These are phyloP conservation scores for Heliconius hortense DNA, from an alignment of 2,888 invertebrate species.

Conservation along the genomic window DNA sequence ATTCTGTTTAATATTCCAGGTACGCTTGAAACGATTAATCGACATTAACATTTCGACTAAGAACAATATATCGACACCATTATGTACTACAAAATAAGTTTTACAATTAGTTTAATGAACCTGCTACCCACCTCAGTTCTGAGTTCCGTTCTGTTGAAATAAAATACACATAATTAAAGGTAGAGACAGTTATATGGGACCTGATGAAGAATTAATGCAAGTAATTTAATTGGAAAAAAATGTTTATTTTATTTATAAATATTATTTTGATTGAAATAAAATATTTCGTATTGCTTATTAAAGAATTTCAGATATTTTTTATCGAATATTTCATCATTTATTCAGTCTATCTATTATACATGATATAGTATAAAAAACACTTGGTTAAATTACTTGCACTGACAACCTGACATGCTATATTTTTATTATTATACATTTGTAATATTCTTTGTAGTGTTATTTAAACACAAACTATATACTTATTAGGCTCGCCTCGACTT, in stretches of 20 bases:
- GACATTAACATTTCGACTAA: constrained; percentile 49
- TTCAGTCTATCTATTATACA: too few species aligned
- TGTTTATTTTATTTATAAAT: not conserved
- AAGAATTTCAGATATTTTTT: too few species aligned
- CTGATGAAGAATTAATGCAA: constrained; percentile 8
- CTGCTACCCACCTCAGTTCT: constrained; percentile 57
- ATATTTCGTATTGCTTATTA: too few species aligned
- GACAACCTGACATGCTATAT: constrained; percentile 5
- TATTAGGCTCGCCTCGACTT: not conserved
- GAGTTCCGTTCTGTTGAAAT: constrained; percentile 42
- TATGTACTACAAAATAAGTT: constrained; percentile 59
- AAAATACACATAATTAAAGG: constrained; percentile 32
- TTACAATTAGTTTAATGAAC: constrained; percentile 49
- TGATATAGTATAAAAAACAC: too few species aligned
- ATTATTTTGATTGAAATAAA: not conserved
- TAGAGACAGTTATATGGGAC: constrained; percentile 19
- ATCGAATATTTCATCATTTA: not conserved
- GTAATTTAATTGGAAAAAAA: not conserved
- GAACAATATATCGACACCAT: constrained; percentile 62
- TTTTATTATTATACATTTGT: constrained; percentile 6
- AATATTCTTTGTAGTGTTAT: constrained; percentile 5
- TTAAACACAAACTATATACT: not conserved
- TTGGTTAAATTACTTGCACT: not conserved
- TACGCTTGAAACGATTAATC: constrained; percentile 69
- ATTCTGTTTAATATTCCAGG: constrained; percentile 56